These are phyloP conservation scores for Apostichopus californicus DNA, from an alignment of 35 echinoderm and acorn worm species.

Conservation along the genomic window DNA sequence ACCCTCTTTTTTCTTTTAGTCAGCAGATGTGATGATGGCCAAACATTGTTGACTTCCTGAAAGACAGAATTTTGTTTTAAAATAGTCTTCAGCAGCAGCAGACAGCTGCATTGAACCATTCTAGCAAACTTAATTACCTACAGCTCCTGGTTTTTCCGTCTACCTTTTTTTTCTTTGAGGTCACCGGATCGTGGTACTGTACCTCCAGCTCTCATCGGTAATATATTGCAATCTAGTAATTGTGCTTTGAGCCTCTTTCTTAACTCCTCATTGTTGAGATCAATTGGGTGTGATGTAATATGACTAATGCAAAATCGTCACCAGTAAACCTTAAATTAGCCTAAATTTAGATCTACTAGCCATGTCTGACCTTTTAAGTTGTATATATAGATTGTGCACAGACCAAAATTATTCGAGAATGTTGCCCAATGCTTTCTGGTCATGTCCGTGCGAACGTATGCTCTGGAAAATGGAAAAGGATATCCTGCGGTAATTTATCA, in stretches of 20 bases:
- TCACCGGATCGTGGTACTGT: not conserved
- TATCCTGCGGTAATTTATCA: too few relatives aligned
- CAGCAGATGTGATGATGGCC: too few relatives aligned
- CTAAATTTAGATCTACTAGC: not conserved
- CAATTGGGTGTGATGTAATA: conserved; percentile 1
- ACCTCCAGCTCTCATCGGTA: not conserved
- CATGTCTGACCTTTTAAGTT: not conserved
- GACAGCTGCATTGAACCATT: not conserved
- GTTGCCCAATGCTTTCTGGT: too few relatives aligned
- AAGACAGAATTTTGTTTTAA: too few relatives aligned
- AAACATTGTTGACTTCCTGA: too few relatives aligned
- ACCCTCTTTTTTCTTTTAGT: too few relatives aligned
- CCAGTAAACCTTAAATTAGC: not conserved
- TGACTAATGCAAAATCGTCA: not conserved
- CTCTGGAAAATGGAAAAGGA: too few relatives aligned
- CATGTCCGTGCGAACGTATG: too few relatives aligned
- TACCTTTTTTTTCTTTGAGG: not conserved
- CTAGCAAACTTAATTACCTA: not conserved
- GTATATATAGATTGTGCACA: too few relatives aligned
- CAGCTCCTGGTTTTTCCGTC: not conserved
- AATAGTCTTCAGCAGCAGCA: not conserved
- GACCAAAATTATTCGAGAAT: too few relatives aligned
- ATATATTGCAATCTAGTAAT: not conserved
- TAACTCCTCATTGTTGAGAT: not conserved
- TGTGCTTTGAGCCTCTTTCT: not conserved